These are phyloP conservation scores for Poecile montanus DNA, from an alignment of 2,797 vertebrate genomes.

Conservation along the genomic window DNA sequence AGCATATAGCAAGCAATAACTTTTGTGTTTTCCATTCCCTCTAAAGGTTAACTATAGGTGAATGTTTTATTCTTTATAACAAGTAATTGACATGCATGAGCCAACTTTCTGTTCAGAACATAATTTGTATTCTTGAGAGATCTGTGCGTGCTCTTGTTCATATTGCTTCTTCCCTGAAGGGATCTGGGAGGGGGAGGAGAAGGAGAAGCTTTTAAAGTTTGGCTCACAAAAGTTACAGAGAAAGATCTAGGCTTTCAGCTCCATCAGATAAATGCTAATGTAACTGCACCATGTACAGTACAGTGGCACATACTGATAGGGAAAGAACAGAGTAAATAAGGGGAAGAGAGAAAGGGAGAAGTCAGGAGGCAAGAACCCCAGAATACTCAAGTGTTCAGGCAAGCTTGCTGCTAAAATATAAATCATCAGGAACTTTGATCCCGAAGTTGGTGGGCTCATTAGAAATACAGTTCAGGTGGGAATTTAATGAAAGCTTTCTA, in stretches of 20 bases:
- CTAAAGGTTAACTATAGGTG: constrained; percentile 58
- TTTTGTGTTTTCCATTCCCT: constrained; percentile 49
- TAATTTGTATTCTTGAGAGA: constrained; percentile 64
- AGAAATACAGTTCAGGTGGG: not conserved
- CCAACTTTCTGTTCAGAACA: constrained; percentile 63
- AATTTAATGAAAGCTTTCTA: not conserved
- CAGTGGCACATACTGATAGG: constrained; percentile 15
- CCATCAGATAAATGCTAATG: constrained; percentile 48
- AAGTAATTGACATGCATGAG: constrained; percentile 48
- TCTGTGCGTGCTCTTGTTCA: constrained; percentile 34
- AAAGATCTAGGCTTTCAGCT: constrained; percentile 57
- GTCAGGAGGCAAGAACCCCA: not conserved
- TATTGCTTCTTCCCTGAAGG: constrained; percentile 52
- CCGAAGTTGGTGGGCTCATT: not conserved
- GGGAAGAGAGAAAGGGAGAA: not conserved
- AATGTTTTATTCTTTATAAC: constrained; percentile 59
- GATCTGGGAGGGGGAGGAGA: constrained; percentile 22
- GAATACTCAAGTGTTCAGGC: not conserved
- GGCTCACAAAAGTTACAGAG: constrained; percentile 35
- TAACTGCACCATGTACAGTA: not conserved
- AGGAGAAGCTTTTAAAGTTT: constrained; percentile 59
- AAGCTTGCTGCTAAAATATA: not conserved
- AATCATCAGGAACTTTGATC: not conserved
- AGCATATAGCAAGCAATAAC: constrained; percentile 24
- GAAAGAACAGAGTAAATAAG: constrained; percentile 45